Percentiles rank a stretch among this genome's conserved stretches.
Evolutionary conservation across 2,797 vertebrate species (phyloP).

Genomic region (Mormyrus proboscirostris): DNA sequence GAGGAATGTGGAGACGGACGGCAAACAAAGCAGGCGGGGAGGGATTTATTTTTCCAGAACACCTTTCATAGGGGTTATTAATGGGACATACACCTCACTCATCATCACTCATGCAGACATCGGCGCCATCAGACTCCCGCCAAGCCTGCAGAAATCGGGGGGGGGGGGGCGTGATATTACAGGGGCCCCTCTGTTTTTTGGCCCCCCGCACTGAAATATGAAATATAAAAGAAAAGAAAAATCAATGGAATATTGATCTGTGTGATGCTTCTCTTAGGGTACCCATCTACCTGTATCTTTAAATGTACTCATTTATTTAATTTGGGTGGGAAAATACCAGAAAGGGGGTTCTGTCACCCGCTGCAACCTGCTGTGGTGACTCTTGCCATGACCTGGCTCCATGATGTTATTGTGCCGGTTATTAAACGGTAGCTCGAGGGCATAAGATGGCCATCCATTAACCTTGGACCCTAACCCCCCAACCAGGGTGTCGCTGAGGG

Average conservation of each 20-base stretch:
- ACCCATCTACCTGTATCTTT: not conserved
- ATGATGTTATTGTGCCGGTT: slow-evolving; percentile 26
- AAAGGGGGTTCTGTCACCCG: not conserved
- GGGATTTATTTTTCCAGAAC: slow-evolving; percentile 13
- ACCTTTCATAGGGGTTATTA: slow-evolving; percentile 51
- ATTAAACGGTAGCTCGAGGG: slow-evolving; percentile 51
- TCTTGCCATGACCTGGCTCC: not conserved
- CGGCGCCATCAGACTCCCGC: slow-evolving; percentile 40
- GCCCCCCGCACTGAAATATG: not conserved
- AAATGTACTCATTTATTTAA: not conserved
- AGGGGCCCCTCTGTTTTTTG: not conserved
- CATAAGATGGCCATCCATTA: slow-evolving; percentile 53
- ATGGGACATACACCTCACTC: slow-evolving; percentile 58
- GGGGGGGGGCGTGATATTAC: slow-evolving; percentile 48
- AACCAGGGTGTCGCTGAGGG: slow-evolving; percentile 7
- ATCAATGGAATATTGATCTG: not conserved
- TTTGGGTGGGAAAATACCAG: not conserved
- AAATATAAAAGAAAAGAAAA: not conserved
- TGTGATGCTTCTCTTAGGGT: not conserved
- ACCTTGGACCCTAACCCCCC: slow-evolving; percentile 43
- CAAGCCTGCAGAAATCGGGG: not conserved
- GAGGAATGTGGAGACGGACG: slow-evolving; percentile 19
- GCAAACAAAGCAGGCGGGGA: slow-evolving; percentile 51
- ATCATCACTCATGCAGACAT: slow-evolving; percentile 52
- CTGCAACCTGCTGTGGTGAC: not conserved